A percentile compares a stretch with the other conserved stretches of the same genome.
phyloP scores from a whole-genome alignment of 2,113 vertebrate genomes.

The Scopus umbretta region DNA sequence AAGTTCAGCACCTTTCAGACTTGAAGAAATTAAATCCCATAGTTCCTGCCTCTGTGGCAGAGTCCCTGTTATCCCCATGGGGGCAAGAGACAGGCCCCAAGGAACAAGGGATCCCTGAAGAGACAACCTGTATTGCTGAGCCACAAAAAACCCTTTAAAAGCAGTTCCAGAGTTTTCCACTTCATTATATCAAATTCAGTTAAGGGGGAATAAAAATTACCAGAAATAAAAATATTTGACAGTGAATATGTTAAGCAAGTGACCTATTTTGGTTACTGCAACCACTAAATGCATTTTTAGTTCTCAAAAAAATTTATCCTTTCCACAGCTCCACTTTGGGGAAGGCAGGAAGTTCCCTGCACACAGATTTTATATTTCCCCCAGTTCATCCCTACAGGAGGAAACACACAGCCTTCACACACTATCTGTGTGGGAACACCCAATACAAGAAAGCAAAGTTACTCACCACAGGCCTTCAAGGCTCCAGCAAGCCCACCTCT shows the following conservation, averaged over 20 bases:
- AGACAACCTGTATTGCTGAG: background rate
- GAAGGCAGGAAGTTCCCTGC: background rate
- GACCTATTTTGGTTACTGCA: background rate
- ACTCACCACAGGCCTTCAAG: background rate
- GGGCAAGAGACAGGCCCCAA: too few species aligned
- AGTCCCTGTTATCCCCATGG: accelerated
- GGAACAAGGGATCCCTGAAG: background rate
- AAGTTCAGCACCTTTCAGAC: background rate
- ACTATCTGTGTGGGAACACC: background rate
- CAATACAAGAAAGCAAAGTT: background rate
- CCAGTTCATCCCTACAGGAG: background rate
- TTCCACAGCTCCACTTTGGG: background rate
- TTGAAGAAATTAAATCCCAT: background rate
- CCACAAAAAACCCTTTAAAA: background rate
- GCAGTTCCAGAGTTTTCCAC: background rate
- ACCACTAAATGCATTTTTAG: background rate
- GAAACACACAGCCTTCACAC: accelerated
- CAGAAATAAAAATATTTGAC: background rate
- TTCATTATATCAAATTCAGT: background rate
- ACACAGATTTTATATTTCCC: background rate
- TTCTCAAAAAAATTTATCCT: background rate
- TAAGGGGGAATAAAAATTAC: background rate
- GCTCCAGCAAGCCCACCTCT: background rate
- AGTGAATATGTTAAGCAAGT: background rate
- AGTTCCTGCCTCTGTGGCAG: background rate